Base-by-base conservation (phyloP, 2,888 invertebrate genomes). In the Dendrolimus pini region DNA sequence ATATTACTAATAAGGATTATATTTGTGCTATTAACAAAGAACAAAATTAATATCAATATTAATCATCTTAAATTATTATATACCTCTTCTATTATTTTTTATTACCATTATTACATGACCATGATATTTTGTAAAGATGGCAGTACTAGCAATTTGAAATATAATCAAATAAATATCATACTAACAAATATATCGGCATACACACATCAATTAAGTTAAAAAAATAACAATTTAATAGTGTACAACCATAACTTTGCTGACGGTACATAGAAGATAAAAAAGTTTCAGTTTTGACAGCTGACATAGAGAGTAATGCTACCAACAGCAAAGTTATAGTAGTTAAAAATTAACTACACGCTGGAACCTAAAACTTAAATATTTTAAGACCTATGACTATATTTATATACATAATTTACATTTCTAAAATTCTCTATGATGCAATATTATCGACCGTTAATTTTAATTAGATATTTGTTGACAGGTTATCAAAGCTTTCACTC, bases 381-480 rank as follows among this genome's bases (percentile, higher is more conserved):
- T 72, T 76, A 73, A 62, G 58, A 58, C 74, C 80, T 89, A 87
- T 75, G 65, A 74, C 83, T 86, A 85, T 75, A 65, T 57, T 65
- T 85, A 85, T 88, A 82, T 88, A 88, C 88, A 88, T 73, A 85
- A 84, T 87, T 77, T 88, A 88, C 87, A 87, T 64, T 30, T 30
- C 30, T 30, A 30, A 75, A 75, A 74, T 47, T 47, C 47, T 47
- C 47, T 47, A 47, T 30, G 30, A 30, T 30, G 30, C 30, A 30
- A 30, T 30, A 30, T 30, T 30, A 30, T 30, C 30, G 30, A 30
- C 30, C 6, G 6, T 30, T 30, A 30, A 30, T 30, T 30, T 30
- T 30, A 30, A 30, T 3, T 30, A 30, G 30, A 30, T 30, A 3
- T 30, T 30, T 30, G 30, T 30, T 30, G 64, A 68, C 61, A 63